Evolutionary conservation across 2,888 invertebrate species (phyloP).

Genomic region (Catocala sponsa): DNA sequence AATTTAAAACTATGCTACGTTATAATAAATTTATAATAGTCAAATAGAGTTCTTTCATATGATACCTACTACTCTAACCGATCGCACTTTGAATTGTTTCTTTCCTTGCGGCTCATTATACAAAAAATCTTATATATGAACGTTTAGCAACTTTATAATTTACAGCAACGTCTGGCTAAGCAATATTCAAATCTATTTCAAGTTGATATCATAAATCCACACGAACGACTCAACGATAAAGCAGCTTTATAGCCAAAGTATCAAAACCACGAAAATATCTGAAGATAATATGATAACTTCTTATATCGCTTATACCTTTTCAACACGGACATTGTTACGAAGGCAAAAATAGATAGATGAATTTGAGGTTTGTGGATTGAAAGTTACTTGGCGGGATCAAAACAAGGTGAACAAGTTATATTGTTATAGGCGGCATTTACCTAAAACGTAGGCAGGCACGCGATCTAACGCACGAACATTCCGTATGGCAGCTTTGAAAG

Average conservation of each 20-base stretch:
- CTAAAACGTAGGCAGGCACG: slow-evolving; percentile 44
- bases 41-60: too few relatives aligned
- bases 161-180: too few relatives aligned
- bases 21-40: too few relatives aligned
- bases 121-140: too few relatives aligned
- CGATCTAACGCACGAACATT: slow-evolving; percentile 49
- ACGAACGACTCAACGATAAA: too few relatives aligned
- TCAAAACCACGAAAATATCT: slow-evolving; percentile 2
- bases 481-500: slow-evolving; percentile 33
- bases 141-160: too few relatives aligned
- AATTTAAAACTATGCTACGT: too few relatives aligned
- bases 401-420: slow-evolving; percentile 47
- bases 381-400: slow-evolving; percentile 34
- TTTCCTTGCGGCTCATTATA: too few relatives aligned
- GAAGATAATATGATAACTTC: slow-evolving; percentile 4
- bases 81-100: too few relatives aligned
- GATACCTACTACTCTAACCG: too few relatives aligned
- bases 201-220: too few relatives aligned
- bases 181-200: too few relatives aligned
- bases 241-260: neutral
- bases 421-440: slow-evolving; percentile 45
- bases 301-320: neutral
- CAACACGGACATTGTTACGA: slow-evolving; percentile 10
- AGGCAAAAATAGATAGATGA: slow-evolving; percentile 10
- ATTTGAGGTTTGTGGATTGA: slow-evolving; percentile 26